Conservation (phyloP, 2,797 vertebrate species). For the Pangasius krempfi region DNA sequence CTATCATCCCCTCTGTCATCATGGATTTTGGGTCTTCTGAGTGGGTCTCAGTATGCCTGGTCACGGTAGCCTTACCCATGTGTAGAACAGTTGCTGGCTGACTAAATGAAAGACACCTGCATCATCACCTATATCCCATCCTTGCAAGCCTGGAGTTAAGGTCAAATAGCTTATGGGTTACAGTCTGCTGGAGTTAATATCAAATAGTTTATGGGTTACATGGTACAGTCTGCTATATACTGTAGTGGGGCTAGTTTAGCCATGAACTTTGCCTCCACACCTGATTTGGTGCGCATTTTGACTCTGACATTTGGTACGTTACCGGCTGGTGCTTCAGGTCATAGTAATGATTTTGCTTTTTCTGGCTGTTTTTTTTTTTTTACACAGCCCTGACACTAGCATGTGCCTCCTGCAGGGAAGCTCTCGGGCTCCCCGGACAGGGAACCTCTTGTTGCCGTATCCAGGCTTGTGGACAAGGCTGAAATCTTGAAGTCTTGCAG, state of each 20-base stretch:
- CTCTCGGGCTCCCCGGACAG: background rate
- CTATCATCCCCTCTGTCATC: background rate
- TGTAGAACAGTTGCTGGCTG: background rate
- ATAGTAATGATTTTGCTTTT: background rate
- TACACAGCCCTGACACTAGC: background rate
- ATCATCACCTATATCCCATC: background rate
- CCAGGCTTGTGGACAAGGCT: slow-evolving; percentile 22
- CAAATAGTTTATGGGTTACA: background rate
- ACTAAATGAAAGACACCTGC: background rate
- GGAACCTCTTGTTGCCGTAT: background rate
- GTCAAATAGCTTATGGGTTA: background rate
- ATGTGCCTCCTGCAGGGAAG: background rate
- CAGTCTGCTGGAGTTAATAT: no score
- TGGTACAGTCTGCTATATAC: background rate
- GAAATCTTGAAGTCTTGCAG: slow-evolving; percentile 34
- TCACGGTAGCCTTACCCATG: background rate
- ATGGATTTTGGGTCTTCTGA: background rate
- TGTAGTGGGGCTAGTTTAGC: background rate
- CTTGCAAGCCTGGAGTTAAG: background rate
- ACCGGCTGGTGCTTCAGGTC: background rate
- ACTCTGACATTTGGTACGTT: background rate
- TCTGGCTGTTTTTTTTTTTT: background rate
- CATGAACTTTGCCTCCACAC: background rate
- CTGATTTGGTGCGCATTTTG: background rate
- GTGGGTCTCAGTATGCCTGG: background rate